Evolutionary conservation across 1,140 invertebrate species (phyloP).

Genomic region (silkworm (Bombyx mori)): DNA sequence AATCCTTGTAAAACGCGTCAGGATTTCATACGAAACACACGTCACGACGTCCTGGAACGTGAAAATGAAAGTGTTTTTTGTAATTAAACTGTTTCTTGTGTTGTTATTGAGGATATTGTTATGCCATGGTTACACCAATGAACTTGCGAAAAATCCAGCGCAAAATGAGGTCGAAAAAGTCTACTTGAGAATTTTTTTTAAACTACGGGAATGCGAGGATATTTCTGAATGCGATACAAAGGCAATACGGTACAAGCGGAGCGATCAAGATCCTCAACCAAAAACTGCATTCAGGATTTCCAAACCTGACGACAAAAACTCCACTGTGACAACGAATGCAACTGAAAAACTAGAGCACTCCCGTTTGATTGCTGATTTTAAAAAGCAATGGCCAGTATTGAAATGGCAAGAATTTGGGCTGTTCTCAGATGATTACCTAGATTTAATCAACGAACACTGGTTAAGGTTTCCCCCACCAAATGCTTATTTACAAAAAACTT

Average conservation of each 20-base stretch:
- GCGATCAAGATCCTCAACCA: too few species aligned
- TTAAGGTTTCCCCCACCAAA: conserved; percentile 74
- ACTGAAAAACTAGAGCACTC: conserved; percentile 11
- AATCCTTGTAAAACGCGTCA: conserved; percentile 29
- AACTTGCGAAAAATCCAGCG: neutral
- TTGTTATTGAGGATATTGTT: conserved; percentile 10
- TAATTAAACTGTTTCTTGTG: conserved; percentile 23
- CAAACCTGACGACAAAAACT: too few species aligned
- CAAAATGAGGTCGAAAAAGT: conserved; percentile 7
- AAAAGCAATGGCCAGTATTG: conserved; percentile 61
- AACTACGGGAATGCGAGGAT: conserved; percentile 7
- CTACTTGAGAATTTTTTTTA: conserved; percentile 7
- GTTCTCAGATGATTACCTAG: conserved; percentile 72
- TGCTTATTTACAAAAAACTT: conserved; percentile 66
- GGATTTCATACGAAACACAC: conserved; percentile 31
- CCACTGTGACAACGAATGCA: too few species aligned
- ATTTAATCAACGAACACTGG: conserved; percentile 78
- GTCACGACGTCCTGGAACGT: conserved; percentile 14
- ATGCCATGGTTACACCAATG: neutral
- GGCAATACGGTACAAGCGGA: too few species aligned
- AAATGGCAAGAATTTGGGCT: conserved; percentile 66
- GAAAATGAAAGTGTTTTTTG: conserved; percentile 34
- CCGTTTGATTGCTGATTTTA: conserved; percentile 44
- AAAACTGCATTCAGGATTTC: too few species aligned
- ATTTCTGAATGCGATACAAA: conserved; percentile 1